phyloP scores from a whole-genome alignment of 2,113 vertebrate species.

The Dascyllus trimaculatus region DNA sequence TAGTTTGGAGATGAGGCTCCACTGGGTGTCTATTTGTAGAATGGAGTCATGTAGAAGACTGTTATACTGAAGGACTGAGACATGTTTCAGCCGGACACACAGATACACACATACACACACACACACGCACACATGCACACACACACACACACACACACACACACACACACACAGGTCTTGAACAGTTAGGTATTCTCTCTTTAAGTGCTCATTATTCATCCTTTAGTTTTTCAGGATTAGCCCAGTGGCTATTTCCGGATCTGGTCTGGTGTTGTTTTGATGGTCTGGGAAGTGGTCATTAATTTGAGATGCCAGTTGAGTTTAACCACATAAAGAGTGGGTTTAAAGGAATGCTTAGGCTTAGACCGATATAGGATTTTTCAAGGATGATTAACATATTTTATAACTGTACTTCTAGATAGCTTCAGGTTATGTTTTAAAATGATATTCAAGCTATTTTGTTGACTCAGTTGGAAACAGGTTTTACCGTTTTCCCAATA shows the following conservation, averaged over 20 bases:
- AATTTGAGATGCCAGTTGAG: constrained; percentile 61
- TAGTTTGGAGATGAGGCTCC: constrained; percentile 84
- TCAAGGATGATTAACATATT: constrained; percentile 28
- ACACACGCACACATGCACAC: not conserved
- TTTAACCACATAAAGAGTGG: constrained; percentile 50
- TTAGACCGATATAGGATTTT: constrained; percentile 7
- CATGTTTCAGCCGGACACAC: constrained; percentile 39
- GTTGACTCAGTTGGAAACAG: not conserved
- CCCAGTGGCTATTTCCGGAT: constrained; percentile 22
- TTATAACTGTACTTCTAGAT: not conserved
- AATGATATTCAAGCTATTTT: not conserved
- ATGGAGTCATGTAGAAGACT: constrained; percentile 63
- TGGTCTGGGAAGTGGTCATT: constrained; percentile 58
- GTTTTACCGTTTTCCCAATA: not conserved
- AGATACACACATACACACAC: not conserved
- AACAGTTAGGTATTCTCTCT: constrained; percentile 8
- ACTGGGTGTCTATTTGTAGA: constrained; percentile 86
- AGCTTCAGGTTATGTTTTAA: constrained; percentile 26
- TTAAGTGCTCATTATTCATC: not conserved
- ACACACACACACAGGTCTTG: not conserved
- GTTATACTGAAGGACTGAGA: constrained; percentile 33
- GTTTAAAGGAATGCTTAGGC: constrained; percentile 30
- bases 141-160: constrained; percentile 11
- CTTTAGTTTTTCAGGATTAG: constrained; percentile 9
- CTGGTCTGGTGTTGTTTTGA: constrained; percentile 52